Conservation (phyloP, 2,113 vertebrate species). For the Barbus barbus region DNA sequence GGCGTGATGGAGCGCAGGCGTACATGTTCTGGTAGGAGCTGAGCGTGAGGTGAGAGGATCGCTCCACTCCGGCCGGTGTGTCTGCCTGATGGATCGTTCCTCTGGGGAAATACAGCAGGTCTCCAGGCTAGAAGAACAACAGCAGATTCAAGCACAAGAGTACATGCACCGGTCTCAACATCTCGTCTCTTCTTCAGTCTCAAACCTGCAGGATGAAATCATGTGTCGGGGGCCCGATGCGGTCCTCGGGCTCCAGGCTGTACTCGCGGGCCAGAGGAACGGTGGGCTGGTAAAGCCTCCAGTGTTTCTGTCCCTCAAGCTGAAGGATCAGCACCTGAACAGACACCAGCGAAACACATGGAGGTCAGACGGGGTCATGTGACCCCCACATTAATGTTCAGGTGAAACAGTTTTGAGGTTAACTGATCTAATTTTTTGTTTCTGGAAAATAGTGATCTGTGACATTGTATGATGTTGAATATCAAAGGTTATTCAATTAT, state of each 20-base stretch:
- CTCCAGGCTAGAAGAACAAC: slow-evolving; percentile 78
- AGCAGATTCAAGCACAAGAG: not conserved
- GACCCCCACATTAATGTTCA: no score
- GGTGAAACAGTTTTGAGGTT: no score
- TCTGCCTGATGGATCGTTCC: slow-evolving; percentile 92
- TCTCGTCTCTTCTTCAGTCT: not conserved
- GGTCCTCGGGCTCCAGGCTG: slow-evolving; percentile 76
- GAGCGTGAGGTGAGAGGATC: slow-evolving; percentile 89
- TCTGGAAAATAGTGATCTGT: no score
- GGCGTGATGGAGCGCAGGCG: slow-evolving; percentile 10
- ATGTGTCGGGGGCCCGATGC: slow-evolving; percentile 82
- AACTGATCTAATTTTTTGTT: no score
- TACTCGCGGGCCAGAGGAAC: slow-evolving; percentile 85
- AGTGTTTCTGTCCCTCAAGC: slow-evolving; percentile 89
- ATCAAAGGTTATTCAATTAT: no score
- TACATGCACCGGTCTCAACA: not conserved
- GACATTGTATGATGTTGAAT: no score
- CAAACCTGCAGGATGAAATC: slow-evolving; percentile 86
- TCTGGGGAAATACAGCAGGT: slow-evolving; percentile 91
- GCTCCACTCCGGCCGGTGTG: slow-evolving; percentile 77
- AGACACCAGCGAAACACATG: not conserved
- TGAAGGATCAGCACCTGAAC: slow-evolving; percentile 89
- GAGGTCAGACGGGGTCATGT: no score
- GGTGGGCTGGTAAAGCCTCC: slow-evolving; percentile 84
- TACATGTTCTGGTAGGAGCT: slow-evolving; percentile 94